These are phyloP conservation scores for Phataginus tricuspis DNA, from an alignment of 2,797 vertebrate genomes.

Conservation along the genomic window DNA sequence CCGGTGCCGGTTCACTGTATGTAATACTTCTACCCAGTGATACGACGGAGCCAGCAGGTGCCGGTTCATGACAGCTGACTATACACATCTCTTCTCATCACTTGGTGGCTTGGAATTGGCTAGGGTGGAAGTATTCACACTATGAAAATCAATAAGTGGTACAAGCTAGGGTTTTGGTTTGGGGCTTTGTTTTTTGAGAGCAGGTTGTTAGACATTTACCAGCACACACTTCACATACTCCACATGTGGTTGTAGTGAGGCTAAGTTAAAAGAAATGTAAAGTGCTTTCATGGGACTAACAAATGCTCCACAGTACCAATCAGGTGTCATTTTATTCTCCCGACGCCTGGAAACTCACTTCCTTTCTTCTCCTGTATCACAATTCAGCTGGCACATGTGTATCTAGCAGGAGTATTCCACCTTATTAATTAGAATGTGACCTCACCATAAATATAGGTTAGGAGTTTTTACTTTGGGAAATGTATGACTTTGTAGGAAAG, in stretches of 20 bases:
- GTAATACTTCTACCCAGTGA: too few relatives aligned
- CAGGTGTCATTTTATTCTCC: background rate
- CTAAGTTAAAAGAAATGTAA: background rate
- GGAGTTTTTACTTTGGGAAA: slow-evolving; percentile 21
- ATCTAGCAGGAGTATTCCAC: background rate
- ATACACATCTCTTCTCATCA: background rate
- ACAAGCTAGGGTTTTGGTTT: background rate
- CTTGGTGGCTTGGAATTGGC: background rate
- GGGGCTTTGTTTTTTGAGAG: background rate
- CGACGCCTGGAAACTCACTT: background rate
- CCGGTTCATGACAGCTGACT: background rate
- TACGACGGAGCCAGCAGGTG: background rate
- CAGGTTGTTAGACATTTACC: background rate
- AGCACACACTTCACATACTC: background rate
- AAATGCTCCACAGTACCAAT: background rate
- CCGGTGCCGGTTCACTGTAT: background rate
- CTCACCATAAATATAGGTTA: background rate
- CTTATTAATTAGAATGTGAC: background rate
- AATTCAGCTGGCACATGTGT: background rate
- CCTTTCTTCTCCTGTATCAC: background rate
- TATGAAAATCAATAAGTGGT: background rate
- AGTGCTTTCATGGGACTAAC: background rate
- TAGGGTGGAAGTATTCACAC: background rate
- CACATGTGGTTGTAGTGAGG: background rate
- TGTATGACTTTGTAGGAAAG: background rate